phyloP scores from a whole-genome alignment of 1,140 invertebrate genomes.

The Probaryconus sp. region DNA sequence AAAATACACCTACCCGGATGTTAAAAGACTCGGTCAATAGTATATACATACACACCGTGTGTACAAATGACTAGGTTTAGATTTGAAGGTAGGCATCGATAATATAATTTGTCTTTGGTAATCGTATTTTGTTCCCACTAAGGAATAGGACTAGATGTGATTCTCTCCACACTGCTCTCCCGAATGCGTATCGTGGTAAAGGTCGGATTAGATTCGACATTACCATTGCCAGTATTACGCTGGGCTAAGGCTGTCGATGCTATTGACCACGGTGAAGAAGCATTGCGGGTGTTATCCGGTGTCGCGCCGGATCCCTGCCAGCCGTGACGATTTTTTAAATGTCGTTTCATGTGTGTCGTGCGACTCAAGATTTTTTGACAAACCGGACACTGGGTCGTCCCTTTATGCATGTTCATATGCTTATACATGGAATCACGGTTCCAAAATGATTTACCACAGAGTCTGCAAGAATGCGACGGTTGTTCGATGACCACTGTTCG shows the following conservation, averaged over 20 bases:
- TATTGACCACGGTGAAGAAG: slow-evolving; percentile 47
- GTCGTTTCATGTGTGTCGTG: slow-evolving; percentile 78
- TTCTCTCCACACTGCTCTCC: slow-evolving; percentile 77
- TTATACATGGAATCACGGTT: slow-evolving; percentile 79
- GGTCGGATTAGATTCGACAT: slow-evolving; percentile 66
- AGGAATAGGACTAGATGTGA: slow-evolving; percentile 78
- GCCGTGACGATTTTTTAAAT: slow-evolving; percentile 77
- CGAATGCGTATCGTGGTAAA: slow-evolving; percentile 76
- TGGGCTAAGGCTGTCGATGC: slow-evolving; percentile 56
- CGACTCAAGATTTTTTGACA: slow-evolving; percentile 79
- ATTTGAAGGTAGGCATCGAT: slow-evolving; percentile 67
- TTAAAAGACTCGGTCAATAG: slow-evolving; percentile 32
- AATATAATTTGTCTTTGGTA: slow-evolving; percentile 57
- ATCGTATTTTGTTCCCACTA: slow-evolving; percentile 67
- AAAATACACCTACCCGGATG: too few relatives aligned
- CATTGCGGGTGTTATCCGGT: slow-evolving; percentile 29
- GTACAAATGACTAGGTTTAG: slow-evolving; percentile 75
- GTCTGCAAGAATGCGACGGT: slow-evolving; percentile 78
- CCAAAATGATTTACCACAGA: slow-evolving; percentile 79
- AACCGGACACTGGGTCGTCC: slow-evolving; percentile 78
- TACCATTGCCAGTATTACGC: slow-evolving; percentile 47
- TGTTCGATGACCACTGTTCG: slow-evolving; percentile 78
- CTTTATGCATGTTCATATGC: slow-evolving; percentile 80
- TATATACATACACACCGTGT: slow-evolving; percentile 65
- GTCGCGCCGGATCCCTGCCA: slow-evolving; percentile 70